phyloP scores from a whole-genome alignment of 2,113 vertebrate genomes.

The Colaptes auratus region DNA sequence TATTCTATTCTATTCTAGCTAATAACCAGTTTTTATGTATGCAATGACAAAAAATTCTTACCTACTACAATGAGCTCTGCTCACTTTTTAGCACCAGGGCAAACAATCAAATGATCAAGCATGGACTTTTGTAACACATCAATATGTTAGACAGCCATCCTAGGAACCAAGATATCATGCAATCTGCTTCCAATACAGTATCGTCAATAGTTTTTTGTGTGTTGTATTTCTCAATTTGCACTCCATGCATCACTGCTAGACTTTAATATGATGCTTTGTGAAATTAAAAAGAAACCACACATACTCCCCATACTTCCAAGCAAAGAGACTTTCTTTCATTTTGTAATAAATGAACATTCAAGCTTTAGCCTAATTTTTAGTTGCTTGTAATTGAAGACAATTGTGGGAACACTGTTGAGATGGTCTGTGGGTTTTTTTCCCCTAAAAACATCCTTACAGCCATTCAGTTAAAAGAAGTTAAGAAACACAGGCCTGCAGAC shows the following conservation, averaged over 20 bases:
- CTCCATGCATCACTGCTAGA: not conserved
- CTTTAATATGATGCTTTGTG: not conserved
- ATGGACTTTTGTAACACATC: not conserved
- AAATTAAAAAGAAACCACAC: conserved; percentile 27
- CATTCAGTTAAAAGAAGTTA: not conserved
- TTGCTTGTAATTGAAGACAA: conserved; percentile 38
- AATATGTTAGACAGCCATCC: not conserved
- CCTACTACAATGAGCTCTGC: not conserved
- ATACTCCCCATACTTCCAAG: conserved; percentile 1
- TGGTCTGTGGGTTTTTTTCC: not conserved
- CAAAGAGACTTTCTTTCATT: conserved; percentile 15
- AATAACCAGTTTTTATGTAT: not conserved
- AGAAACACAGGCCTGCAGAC: not conserved
- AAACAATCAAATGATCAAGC: not conserved
- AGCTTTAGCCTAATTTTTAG: conserved; percentile 30
- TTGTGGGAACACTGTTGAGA: conserved; percentile 28
- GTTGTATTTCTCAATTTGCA: not conserved
- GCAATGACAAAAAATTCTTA: not conserved
- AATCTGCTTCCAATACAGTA: not conserved
- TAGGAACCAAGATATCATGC: not conserved
- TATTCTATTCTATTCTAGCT: too few relatives aligned
- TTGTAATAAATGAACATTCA: conserved; percentile 22
- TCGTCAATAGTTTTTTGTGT: not conserved
- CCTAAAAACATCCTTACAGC: not conserved
- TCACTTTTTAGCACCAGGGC: not conserved